Conservation (phyloP, 2,113 vertebrate species). For the Phodopus roborovskii region DNA sequence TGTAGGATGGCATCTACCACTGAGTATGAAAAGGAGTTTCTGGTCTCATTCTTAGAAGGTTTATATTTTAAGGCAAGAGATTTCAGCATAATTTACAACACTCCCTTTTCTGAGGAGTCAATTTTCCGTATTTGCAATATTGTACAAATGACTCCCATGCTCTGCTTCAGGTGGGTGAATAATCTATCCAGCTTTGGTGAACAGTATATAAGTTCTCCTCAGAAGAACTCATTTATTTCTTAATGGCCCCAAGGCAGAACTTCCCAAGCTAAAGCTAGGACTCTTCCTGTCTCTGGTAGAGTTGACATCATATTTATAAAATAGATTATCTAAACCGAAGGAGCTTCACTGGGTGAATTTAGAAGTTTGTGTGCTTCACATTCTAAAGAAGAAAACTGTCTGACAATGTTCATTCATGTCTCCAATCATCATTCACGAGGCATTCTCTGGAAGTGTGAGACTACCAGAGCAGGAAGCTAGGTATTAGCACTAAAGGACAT, state of each 20-base stretch:
- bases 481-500: neutral
- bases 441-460: neutral
- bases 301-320: conserved; percentile 78
- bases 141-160: conserved; percentile 83
- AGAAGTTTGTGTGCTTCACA: conserved; percentile 46
- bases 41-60: conserved; percentile 75
- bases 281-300: conserved; percentile 56
- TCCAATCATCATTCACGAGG: conserved; percentile 31
- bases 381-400: conserved; percentile 39
- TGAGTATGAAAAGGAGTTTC: conserved; percentile 74
- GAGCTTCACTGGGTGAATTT: conserved; percentile 22
- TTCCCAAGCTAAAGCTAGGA: conserved; percentile 64
- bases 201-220: conserved; percentile 73
- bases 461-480: conserved; percentile 6
- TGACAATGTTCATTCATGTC: conserved; percentile 1
- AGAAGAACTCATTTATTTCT: conserved; percentile 82
- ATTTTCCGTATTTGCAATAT: conserved; percentile 85
- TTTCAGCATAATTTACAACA: conserved; percentile 79
- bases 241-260: conserved; percentile 82
- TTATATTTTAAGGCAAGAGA: conserved; percentile 83
- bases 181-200: conserved; percentile 81
- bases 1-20: conserved; percentile 68
- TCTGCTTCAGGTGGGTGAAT: conserved; percentile 77
- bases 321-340: conserved; percentile 74
- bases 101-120: conserved; percentile 82